Base-by-base conservation (phyloP, 2,113 vertebrate species). In the Hyaena hyaena region DNA sequence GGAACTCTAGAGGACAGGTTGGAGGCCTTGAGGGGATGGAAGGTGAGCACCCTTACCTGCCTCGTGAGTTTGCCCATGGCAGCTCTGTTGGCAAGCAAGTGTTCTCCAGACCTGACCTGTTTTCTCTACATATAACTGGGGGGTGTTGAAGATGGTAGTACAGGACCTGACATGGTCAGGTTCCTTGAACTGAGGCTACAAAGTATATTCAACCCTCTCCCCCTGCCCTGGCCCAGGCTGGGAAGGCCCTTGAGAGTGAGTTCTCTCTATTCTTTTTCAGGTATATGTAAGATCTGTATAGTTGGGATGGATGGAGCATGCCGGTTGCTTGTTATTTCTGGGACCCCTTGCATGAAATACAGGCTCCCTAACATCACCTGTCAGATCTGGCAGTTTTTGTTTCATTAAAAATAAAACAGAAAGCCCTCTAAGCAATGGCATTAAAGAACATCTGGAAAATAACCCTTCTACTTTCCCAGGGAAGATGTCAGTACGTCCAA, bases 341-440 rank as follows among this genome's bases (percentile, higher is more conserved):
- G 93, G 86, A 97, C 84, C 87, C 86, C 86, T 97, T 92, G 95
- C 87, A 84, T 96, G 97, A 93, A 97, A 96, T 84, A 39, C 28
- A 85, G 82, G 28, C 65, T 83, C 65, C 45, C 35, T 26, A 66
- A 33, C 82, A 73, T 94, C 89, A 97, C 97, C 91, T 97, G 95
- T 97, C 93, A 97, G 86, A 90, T 58, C 55, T 24, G 74, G 68
- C 31, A n/a, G 55, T 83, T 97, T 97, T 93, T 58, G 82, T 97
- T 98, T 97, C 97, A 97, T 98, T 96, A 97, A 97, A 97, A 97
- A 96, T 93, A 91, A 96, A 97, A 97, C 80, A 97, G 85, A 92
- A 90, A 95, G 23, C 73, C 55, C 93, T 97, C 82, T 92, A 95
- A 97, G 95, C 96, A 85, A 61, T 77, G 83, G 31, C 53, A 69